Evolutionary conservation across 2,113 vertebrate species (phyloP).

Genomic region (Otus sunia): DNA sequence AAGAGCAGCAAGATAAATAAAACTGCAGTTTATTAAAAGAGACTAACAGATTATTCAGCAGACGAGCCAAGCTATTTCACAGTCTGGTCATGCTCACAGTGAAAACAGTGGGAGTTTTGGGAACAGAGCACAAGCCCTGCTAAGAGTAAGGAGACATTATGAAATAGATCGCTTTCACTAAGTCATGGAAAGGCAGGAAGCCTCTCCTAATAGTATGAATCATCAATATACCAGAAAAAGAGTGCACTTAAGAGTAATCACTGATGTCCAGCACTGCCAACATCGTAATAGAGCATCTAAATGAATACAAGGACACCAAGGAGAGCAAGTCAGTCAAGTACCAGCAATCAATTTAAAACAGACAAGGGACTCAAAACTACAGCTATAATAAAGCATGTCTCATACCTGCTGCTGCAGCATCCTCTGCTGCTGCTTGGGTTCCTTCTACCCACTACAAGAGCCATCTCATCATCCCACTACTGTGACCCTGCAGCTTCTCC

Average conservation of each 20-base stretch:
- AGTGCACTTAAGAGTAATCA: background rate
- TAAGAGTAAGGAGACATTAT: background rate
- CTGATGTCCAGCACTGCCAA: background rate
- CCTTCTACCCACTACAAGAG: background rate
- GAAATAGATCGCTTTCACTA: background rate
- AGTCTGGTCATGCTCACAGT: constrained; percentile 10
- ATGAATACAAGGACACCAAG: background rate
- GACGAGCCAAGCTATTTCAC: constrained; percentile 17
- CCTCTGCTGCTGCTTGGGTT: background rate
- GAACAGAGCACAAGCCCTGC: background rate
- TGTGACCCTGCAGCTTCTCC: background rate
- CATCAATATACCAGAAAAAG: background rate
- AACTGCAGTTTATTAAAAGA: constrained; percentile 16
- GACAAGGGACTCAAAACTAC: background rate
- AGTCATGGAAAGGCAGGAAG: background rate
- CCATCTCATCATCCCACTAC: background rate
- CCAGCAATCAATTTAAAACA: background rate
- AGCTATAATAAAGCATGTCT: background rate
- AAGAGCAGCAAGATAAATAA: constrained; percentile 27
- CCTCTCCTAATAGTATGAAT: background rate
- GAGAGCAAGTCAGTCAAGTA: background rate
- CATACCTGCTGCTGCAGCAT: background rate
- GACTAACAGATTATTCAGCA: constrained; percentile 18
- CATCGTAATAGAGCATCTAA: background rate
- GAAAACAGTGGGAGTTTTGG: constrained; percentile 24